These are phyloP conservation scores for Mactra quadrangularis DNA, from an alignment of 1,140 invertebrate species.

Conservation along the genomic window DNA sequence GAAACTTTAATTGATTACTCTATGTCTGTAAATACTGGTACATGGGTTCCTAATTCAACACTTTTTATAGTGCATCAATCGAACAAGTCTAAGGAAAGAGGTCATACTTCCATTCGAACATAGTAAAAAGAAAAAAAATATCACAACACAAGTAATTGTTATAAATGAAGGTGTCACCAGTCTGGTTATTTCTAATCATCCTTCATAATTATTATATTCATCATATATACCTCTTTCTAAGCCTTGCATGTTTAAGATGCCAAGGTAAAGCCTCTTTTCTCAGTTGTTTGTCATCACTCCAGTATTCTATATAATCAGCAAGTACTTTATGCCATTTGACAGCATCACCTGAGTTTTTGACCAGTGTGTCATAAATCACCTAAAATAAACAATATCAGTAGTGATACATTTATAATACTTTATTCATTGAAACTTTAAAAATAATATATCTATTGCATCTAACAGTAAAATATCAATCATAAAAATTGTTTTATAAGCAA, in stretches of 20 bases:
- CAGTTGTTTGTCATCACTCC: slow-evolving; percentile 11
- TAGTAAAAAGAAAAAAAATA: background rate
- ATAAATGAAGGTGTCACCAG: background rate
- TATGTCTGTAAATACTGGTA: no score
- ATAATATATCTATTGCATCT: background rate
- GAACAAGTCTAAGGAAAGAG: background rate
- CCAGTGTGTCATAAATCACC: slow-evolving; percentile 20
- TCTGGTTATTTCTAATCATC: background rate
- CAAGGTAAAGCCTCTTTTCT: slow-evolving; percentile 20
- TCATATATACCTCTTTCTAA: slow-evolving; percentile 42
- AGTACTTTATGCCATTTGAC: slow-evolving; percentile 20
- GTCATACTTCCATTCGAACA: background rate
- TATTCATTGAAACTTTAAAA: background rate
- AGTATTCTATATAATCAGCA: slow-evolving; percentile 49
- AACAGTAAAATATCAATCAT: background rate
- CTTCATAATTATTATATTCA: no score
- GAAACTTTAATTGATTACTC: no score
- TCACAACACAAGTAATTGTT: background rate
- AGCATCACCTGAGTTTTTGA: background rate
- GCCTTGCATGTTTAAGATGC: slow-evolving; percentile 20
- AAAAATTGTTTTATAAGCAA: background rate
- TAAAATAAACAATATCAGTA: slow-evolving; percentile 1
- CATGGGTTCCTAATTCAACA: no score
- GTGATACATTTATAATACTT: background rate
- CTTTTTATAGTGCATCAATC: no score